Evolutionary conservation across 35 echinoderm and acorn worm species (phyloP).

Genomic region (Chiridota heheva): DNA sequence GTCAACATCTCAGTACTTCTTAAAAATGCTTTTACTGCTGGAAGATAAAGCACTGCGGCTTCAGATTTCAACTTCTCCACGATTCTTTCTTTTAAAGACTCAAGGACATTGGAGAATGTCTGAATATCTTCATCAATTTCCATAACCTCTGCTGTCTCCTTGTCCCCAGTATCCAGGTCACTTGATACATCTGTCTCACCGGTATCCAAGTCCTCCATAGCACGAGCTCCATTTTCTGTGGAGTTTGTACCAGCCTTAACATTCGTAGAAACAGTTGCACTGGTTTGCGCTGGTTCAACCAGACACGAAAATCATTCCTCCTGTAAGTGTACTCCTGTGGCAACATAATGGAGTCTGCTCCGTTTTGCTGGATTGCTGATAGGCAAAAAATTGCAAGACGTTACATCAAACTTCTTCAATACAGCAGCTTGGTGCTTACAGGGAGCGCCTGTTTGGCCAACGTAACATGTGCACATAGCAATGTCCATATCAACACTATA

Average conservation of each 20-base stretch:
- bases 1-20: slow-evolving; percentile 27
- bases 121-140: slow-evolving; percentile 12
- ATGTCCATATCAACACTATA: slow-evolving; percentile 32
- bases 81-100: too few relatives aligned
- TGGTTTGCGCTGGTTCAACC: not conserved
- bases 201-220: not conserved
- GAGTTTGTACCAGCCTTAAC: not conserved
- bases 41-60: not conserved
- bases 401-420: slow-evolving; percentile 21
- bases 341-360: not conserved
- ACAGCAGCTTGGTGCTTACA: slow-evolving; percentile 61
- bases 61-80: slow-evolving; percentile 8
- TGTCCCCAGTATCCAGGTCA: too few relatives aligned
- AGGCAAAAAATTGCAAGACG: slow-evolving; percentile 23
- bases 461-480: slow-evolving; percentile 40
- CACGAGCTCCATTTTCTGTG: too few relatives aligned
- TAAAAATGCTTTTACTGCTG: slow-evolving; percentile 30
- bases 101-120: too few relatives aligned
- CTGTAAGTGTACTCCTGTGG: not conserved
- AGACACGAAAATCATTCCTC: slow-evolving; percentile 24
- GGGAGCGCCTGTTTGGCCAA: slow-evolving; percentile 43
- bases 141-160: not conserved
- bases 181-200: not conserved
- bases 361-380: slow-evolving; percentile 1
- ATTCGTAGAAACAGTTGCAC: not conserved